These are phyloP conservation scores for Nettapus auritus DNA, from an alignment of 2,113 vertebrate genomes.

Conservation along the genomic window DNA sequence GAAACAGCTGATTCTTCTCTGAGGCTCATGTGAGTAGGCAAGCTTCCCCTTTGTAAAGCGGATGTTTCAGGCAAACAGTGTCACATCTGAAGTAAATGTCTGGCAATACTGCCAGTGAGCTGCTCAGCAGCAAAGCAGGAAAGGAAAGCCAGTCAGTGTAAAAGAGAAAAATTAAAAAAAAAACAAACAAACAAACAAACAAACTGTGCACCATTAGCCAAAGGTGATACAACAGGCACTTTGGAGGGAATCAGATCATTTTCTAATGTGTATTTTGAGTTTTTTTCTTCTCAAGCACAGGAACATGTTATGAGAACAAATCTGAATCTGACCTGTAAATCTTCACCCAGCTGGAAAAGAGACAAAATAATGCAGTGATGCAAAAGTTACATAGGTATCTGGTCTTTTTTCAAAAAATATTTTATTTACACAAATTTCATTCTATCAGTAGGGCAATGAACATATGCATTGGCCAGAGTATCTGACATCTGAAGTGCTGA, in stretches of 20 bases:
- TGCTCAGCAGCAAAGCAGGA: neutral
- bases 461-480: neutral
- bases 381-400: neutral
- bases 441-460: neutral
- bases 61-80: neutral
- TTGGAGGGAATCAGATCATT: neutral
- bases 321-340: neutral
- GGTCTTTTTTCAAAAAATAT: neutral
- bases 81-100: neutral
- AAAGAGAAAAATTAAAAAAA: neutral
- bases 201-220: neutral
- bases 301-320: neutral
- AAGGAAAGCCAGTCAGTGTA: neutral
- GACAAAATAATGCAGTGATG: neutral
- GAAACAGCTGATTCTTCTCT: neutral
- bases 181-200: too few relatives aligned
- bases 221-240: fast-evolving
- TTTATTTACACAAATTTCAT: neutral
- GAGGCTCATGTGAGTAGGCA: neutral
- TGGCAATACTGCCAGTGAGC: neutral
- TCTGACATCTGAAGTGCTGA: neutral
- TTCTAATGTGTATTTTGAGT: neutral
- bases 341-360: neutral
- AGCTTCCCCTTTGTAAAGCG: neutral
- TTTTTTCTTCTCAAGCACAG: neutral